Percentiles rank a stretch among this genome's conserved stretches.
Conservation (phyloP, 2,113 vertebrate genomes). For the Phycodurus eques region DNA sequence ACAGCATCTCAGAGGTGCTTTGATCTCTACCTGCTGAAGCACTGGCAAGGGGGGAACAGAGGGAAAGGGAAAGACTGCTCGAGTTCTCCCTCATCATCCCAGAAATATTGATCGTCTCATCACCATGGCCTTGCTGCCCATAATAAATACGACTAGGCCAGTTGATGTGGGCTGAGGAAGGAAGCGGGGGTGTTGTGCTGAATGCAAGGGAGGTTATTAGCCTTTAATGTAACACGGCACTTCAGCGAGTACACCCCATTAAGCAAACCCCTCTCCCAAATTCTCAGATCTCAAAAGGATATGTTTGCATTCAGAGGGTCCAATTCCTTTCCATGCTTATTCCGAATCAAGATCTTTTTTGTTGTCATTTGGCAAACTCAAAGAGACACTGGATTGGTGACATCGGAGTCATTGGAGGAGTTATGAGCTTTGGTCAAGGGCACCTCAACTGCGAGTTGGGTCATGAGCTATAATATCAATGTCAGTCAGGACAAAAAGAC, state of each 20-base stretch:
- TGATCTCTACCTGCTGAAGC: constrained; percentile 70
- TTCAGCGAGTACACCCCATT: constrained; percentile 54
- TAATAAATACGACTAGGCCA: constrained; percentile 71
- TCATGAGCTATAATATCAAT: not conserved
- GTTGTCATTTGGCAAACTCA: not conserved
- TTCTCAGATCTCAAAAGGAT: constrained; percentile 43
- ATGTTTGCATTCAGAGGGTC: constrained; percentile 35
- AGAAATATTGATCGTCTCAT: constrained; percentile 74
- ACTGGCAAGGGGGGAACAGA: constrained; percentile 61
- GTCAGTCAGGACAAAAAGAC: not conserved
- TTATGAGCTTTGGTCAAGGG: not conserved
- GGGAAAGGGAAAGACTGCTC: constrained; percentile 49
- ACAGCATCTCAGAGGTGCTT: constrained; percentile 64
- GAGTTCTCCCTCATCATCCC: constrained; percentile 67
- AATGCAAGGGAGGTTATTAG: constrained; percentile 64
- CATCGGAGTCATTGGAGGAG: not conserved
- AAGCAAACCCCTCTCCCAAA: constrained; percentile 47
- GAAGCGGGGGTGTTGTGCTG: constrained; percentile 27
- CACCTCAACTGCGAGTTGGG: not conserved
- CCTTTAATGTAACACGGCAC: constrained; percentile 48
- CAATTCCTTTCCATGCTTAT: constrained; percentile 37
- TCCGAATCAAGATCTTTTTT: constrained; percentile 28
- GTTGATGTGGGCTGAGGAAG: constrained; percentile 36
- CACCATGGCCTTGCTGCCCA: constrained; percentile 65
- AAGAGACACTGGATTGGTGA: not conserved